Percentiles rank a stretch among this genome's conserved stretches.
Evolutionary conservation across 2,888 invertebrate genomes (phyloP).

Genomic region (Hoplodrina ambigua): DNA sequence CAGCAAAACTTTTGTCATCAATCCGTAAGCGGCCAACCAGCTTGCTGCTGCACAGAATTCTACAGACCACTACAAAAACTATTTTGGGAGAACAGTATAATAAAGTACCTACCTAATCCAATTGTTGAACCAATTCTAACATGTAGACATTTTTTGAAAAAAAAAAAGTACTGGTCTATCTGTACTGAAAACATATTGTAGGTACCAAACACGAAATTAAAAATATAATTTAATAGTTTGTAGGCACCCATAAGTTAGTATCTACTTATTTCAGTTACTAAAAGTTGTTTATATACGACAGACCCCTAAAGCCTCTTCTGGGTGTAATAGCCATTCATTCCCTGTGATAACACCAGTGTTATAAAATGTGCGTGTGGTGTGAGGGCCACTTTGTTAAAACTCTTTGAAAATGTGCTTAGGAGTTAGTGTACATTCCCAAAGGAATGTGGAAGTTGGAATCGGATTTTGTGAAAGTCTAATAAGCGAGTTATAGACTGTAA

Average conservation of each 20-base stretch:
- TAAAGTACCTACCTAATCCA: constrained; percentile 6
- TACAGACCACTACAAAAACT: constrained; percentile 21
- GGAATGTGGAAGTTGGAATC: no score
- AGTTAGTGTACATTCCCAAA: no score
- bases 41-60: constrained; percentile 13
- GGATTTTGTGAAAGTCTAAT: no score
- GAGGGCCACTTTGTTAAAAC: no score
- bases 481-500: no score
- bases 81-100: constrained; percentile 23
- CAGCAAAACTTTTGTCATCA: constrained; percentile 19
- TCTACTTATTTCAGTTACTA: constrained; percentile 34
- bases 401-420: no score
- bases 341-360: no score
- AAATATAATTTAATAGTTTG: constrained; percentile 11
- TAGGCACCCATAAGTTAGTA: background rate
- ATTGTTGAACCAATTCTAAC: background rate
- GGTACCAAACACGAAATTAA: constrained; percentile 23
- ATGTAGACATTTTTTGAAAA: background rate
- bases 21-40: constrained; percentile 35
- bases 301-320: no score
- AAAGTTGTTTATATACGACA: background rate
- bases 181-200: no score
- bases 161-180: no score
- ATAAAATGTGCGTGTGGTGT: no score
- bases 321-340: no score